A percentile compares a stretch with the other conserved stretches of the same genome.
phyloP scores from a whole-genome alignment of 2,113 vertebrate genomes.

The Prunella himalayana region DNA sequence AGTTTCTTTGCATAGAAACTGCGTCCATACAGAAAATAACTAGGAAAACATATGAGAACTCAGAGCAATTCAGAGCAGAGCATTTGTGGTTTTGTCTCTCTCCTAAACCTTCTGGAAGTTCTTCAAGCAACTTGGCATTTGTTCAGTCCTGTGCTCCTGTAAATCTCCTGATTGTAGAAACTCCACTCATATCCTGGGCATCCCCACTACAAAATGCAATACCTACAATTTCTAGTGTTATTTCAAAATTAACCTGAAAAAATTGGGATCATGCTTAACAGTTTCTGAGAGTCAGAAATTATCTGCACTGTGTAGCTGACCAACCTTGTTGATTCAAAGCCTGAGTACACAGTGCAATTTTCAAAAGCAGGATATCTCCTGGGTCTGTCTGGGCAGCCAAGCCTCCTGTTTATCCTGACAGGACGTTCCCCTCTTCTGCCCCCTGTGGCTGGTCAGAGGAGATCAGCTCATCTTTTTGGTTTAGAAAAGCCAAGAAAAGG shows the following conservation, averaged over 20 bases:
- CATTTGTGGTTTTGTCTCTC: not conserved
- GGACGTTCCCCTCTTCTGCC: not conserved
- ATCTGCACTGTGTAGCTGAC: not conserved
- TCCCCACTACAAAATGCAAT: not conserved
- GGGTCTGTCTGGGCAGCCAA: not conserved
- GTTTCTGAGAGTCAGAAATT: not conserved
- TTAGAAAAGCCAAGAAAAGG: not conserved
- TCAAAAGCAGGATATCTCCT: not conserved
- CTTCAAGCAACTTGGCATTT: not conserved
- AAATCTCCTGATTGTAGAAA: not conserved
- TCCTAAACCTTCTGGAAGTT: not conserved
- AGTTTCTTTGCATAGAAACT: not conserved
- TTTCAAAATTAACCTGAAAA: not conserved
- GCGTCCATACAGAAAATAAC: not conserved
- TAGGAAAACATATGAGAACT: not conserved
- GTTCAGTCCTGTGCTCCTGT: not conserved
- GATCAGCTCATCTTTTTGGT: not conserved
- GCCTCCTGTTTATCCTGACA: not conserved
- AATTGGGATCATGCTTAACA: fast-evolving
- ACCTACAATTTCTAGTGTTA: not conserved
- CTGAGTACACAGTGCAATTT: not conserved
- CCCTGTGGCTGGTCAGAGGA: not conserved
- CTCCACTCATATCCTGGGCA: not conserved
- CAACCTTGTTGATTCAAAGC: not conserved
- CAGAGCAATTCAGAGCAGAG: not conserved